Percentiles rank a stretch among this genome's conserved stretches.
phyloP scores from a whole-genome alignment of 2,113 vertebrate genomes.

The Sakesphorus luctuosus region DNA sequence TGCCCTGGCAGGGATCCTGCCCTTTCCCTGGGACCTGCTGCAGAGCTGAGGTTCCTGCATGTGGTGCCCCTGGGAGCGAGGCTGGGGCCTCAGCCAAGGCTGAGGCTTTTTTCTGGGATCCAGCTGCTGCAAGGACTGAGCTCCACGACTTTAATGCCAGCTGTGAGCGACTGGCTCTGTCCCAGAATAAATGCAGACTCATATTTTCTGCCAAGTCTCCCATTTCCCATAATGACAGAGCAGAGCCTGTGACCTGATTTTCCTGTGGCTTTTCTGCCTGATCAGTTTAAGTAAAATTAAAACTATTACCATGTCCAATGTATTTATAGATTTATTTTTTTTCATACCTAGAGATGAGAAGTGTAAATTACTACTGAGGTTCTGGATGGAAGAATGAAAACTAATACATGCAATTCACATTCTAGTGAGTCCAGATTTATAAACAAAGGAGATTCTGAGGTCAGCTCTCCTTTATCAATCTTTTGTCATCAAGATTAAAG shows the following conservation, averaged over 20 bases:
- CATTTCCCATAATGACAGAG: not conserved
- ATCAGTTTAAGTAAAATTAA: not conserved
- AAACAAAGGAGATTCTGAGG: not conserved
- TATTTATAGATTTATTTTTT: not conserved
- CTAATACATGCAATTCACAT: not conserved
- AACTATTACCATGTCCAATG: not conserved
- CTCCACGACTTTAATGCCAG: not conserved
- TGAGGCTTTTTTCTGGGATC: not conserved
- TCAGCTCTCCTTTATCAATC: not conserved
- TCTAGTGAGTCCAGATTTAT: not conserved
- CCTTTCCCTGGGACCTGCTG: not conserved
- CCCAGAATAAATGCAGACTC: not conserved
- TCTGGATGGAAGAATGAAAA: not conserved
- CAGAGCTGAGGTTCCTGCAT: not conserved
- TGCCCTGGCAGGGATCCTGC: not conserved
- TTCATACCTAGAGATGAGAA: not conserved
- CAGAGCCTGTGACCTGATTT: not conserved
- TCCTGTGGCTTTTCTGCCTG: not conserved
- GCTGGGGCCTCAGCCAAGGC: not conserved
- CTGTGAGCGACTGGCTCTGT: not conserved
- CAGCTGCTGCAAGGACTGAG: not conserved
- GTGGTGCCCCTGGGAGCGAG: not conserved
- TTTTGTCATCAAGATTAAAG: not conserved
- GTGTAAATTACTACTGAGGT: not conserved
- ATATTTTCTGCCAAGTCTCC: not conserved